phyloP scores from a whole-genome alignment of 2,113 vertebrate species.

The Haemorhous mexicanus region DNA sequence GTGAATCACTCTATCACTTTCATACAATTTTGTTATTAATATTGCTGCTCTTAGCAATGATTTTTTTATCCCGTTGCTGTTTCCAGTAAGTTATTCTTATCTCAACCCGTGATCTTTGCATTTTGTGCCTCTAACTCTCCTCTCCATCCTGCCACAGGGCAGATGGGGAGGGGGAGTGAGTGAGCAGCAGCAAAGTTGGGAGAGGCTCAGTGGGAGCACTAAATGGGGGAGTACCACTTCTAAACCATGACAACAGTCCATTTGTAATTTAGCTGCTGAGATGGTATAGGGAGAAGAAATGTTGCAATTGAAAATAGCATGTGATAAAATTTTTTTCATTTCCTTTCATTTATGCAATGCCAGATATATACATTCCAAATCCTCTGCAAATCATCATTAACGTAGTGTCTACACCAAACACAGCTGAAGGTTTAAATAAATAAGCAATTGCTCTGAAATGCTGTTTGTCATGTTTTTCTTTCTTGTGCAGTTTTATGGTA shows the following conservation, averaged over 20 bases:
- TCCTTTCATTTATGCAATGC: neutral
- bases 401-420: neutral
- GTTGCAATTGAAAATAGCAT: neutral
- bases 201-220: neutral
- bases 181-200: neutral
- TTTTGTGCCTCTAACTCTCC: neutral
- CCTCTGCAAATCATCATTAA: neutral
- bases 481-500: neutral
- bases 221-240: neutral
- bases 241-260: neutral
- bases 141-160: neutral
- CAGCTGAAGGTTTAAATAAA: neutral
- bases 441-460: neutral
- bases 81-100: neutral
- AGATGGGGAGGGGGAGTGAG: neutral
- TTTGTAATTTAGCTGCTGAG: neutral
- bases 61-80: neutral
- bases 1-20: neutral
- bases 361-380: neutral
- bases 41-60: neutral
- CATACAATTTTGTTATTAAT: neutral
- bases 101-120: neutral
- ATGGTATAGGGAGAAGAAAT: neutral
- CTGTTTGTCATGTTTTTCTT: neutral
- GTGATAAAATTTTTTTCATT: neutral